A percentile compares a stretch with the other conserved stretches of the same genome.
Conservation (phyloP, 1,140 invertebrate species). For the Aphelenchoides besseyi region DNA sequence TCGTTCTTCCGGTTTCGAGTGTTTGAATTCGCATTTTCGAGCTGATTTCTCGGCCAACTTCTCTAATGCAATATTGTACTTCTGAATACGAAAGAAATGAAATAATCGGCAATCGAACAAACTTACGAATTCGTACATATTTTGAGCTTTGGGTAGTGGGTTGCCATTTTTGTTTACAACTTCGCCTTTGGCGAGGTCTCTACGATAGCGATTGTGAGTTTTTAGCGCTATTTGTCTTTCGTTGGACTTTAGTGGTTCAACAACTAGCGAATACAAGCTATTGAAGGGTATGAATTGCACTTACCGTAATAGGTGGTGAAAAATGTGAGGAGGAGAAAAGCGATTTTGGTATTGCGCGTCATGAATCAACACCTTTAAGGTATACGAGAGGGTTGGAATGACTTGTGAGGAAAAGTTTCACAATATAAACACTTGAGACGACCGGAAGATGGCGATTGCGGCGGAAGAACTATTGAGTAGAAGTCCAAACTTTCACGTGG, state of each 20-base stretch:
- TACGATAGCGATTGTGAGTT: slow-evolving; percentile 3
- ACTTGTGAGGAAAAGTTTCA: too few relatives aligned
- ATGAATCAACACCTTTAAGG: too few relatives aligned
- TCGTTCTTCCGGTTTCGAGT: not conserved
- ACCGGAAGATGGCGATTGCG: too few relatives aligned
- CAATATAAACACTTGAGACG: too few relatives aligned
- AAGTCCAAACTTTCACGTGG: too few relatives aligned
- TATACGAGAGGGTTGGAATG: too few relatives aligned
- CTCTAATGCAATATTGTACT: slow-evolving; percentile 15
- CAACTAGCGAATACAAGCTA: too few relatives aligned
- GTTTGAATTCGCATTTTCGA: slow-evolving; percentile 6
- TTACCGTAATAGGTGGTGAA: too few relatives aligned
- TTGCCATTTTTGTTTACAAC: slow-evolving; percentile 16
- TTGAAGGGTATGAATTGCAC: not conserved
- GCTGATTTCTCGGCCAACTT: slow-evolving; percentile 11
- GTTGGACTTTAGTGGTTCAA: not conserved
- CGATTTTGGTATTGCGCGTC: too few relatives aligned
- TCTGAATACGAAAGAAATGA: slow-evolving; percentile 1
- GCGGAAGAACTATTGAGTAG: too few relatives aligned
- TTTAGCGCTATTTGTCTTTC: slow-evolving; percentile 6
- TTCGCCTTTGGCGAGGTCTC: slow-evolving; percentile 11
- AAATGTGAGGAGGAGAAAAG: too few relatives aligned
- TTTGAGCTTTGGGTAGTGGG: slow-evolving; percentile 10
- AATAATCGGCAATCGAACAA: not conserved
- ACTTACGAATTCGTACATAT: slow-evolving; percentile 24